Base-by-base conservation (phyloP, 2,113 vertebrate species). In the Lepisosteus oculatus region DNA sequence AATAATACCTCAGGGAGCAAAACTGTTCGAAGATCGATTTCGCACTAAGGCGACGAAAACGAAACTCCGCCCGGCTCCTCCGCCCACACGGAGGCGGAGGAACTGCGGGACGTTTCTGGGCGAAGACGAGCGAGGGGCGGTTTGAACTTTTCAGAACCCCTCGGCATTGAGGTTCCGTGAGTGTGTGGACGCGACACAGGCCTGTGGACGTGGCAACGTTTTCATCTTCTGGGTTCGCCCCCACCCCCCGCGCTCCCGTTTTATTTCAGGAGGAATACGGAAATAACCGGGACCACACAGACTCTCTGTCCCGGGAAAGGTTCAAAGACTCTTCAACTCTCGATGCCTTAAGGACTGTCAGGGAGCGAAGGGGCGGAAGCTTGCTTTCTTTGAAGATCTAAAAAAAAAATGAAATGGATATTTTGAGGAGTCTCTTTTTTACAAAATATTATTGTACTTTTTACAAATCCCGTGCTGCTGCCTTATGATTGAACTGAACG, bases 391-490 rank as follows among this genome's bases (percentile, higher is more conserved):
- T 17, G 9, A 43, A 44, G 41, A 61, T 51, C 14, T 68, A 1
- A 47, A 70, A 61, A 61, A 17, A 43, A 65, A 61, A n/a, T 51
- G 62, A 55, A 64, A 65, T 17, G 14, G 63, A 61, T 43, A 45
- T 67, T 68, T 67, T 11, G 55, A 29, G 15, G 29, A 45, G 12
- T 3, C 11, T 4, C 9, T 2, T 47, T 47, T 51, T 65, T 70
- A 65, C 72, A 45, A 29, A 29, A 64, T 76, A 65, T 55, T 76
- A 12, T 65, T 57, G 77, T 59, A 67, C 71, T 71, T 71, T 65
- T 77, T 76, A 82, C 29, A 84, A 76, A 83, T 77, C 73, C 86
- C 3, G 73, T 89, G 88, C 88, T 93, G 92, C 94, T 94, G 89
- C 86, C 90, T 81, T 74, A 87, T 78, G 61, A 76, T 65, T 56